These are phyloP conservation scores for Drosophila triauraria DNA, from an alignment of 1,140 invertebrate species.

Conservation along the genomic window DNA sequence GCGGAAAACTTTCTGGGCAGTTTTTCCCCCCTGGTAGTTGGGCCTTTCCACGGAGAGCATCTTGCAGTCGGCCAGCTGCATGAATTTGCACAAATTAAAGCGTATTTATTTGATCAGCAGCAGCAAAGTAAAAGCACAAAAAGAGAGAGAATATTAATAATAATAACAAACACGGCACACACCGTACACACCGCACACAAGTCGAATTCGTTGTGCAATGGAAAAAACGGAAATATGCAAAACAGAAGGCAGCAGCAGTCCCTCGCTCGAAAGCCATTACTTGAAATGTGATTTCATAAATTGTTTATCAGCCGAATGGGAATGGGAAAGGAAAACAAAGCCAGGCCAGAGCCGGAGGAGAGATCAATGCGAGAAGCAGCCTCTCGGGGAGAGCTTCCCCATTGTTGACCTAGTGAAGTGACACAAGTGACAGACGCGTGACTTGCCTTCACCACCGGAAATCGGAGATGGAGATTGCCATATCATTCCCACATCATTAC, in stretches of 20 bases:
- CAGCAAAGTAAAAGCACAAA: neutral
- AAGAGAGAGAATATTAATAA: constrained; percentile 8
- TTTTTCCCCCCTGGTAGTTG: neutral
- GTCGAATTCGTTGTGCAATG: constrained; percentile 43
- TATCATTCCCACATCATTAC: constrained; percentile 15
- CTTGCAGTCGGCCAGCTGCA: constrained; percentile 8
- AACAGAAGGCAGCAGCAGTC: constrained; percentile 13
- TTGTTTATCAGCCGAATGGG: constrained; percentile 34
- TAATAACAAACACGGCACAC: constrained; percentile 29
- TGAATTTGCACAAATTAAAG: constrained; percentile 56
- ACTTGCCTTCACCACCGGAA: constrained; percentile 20
- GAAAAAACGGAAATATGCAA: constrained; percentile 62
- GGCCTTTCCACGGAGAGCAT: constrained; percentile 30
- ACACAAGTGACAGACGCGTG: constrained; percentile 26
- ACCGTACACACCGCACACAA: neutral
- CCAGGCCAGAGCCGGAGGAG: neutral
- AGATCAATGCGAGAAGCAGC: constrained; percentile 6
- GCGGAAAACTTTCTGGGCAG: constrained; percentile 2
- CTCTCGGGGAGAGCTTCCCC: constrained; percentile 9
- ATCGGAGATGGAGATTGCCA: constrained; percentile 2
- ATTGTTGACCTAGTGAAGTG: constrained; percentile 41
- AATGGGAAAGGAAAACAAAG: constrained; percentile 28
- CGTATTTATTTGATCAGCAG: constrained; percentile 48
- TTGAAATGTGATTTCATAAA: constrained; percentile 45
- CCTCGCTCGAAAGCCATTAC: constrained; percentile 43